Base-by-base conservation (phyloP, 2,888 invertebrate genomes). In the Sinhomidia bicolor region DNA sequence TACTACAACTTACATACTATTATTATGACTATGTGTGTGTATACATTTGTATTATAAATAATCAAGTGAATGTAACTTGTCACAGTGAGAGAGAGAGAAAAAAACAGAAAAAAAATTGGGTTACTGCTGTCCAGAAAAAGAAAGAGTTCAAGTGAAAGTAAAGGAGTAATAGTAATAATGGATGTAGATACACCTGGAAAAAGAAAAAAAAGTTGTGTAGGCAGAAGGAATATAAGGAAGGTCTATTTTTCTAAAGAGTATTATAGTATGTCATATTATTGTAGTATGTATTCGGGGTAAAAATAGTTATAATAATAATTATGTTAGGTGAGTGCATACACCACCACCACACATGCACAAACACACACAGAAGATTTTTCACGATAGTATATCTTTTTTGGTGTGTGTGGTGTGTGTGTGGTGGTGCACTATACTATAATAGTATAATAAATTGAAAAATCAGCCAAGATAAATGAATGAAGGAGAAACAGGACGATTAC, bases 1-100 rank as follows among this genome's bases (percentile, higher is more conserved):
- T n/a, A n/a, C n/a, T n/a, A n/a, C n/a, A n/a, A n/a, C n/a, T n/a
- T n/a, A n/a, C n/a, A n/a, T n/a, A n/a, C n/a, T n/a, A n/a, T n/a
- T n/a, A n/a, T n/a, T n/a, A n/a, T n/a, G n/a, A n/a, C n/a, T n/a
- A n/a, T n/a, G n/a, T n/a, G n/a, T n/a, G n/a, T n/a, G n/a, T n/a
- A n/a, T n/a, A n/a, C n/a, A n/a, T n/a, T n/a, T n/a, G n/a, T n/a
- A n/a, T n/a, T 65, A 79, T 85, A 85, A 85, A 85, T 85, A 85
- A 85, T 79, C 78, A 79, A 78, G 68, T 68, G 78, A 78, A 79
- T 85, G 44, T 29, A 41, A 54, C 85, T 85, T 85, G 85, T 85
- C 85, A 51, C 47, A 71, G 47, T 81, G 41, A 32, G 3, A 65
- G 36, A 32, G 41, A 17, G n/a, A n/a, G n/a, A 60, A 81, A 60